A percentile compares a stretch with the other conserved stretches of the same genome.
Evolutionary conservation across 2,113 vertebrate species (phyloP).

Genomic region (Chinchilla lanigera): DNA sequence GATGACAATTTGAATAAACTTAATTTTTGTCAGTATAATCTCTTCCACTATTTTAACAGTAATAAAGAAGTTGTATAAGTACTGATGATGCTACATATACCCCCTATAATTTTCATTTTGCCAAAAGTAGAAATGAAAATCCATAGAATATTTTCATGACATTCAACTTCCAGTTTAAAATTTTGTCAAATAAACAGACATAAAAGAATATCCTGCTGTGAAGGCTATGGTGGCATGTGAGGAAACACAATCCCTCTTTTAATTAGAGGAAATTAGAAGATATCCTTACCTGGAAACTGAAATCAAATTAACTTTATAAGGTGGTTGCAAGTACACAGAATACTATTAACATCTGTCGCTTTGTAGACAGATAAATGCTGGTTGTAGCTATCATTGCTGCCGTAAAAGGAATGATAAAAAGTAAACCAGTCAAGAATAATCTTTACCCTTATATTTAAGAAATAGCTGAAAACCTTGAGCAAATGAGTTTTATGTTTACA

Average conservation of each 20-base stretch:
- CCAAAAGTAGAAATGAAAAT: background rate
- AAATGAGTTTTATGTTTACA: conserved; percentile 35
- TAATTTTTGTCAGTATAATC: conserved; percentile 17
- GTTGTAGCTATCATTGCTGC: background rate
- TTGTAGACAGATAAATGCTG: background rate
- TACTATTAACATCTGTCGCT: background rate
- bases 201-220: background rate
- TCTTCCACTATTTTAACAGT: conserved; percentile 1
- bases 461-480: background rate
- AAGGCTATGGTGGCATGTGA: background rate
- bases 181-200: background rate
- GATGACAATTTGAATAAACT: background rate
- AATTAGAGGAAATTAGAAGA: background rate
- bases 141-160: background rate
- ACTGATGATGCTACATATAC: background rate
- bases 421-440: background rate
- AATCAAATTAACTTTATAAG: background rate
- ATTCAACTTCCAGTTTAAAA: background rate
- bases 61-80: background rate
- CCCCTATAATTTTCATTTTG: background rate
- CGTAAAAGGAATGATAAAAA: background rate
- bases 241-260: background rate
- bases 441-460: conserved; percentile 28
- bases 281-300: background rate
- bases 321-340: background rate